A percentile compares a stretch with the other conserved stretches of the same genome.
phyloP scores from a whole-genome alignment of 1,140 invertebrate species.

The Agrilus planipennis region DNA sequence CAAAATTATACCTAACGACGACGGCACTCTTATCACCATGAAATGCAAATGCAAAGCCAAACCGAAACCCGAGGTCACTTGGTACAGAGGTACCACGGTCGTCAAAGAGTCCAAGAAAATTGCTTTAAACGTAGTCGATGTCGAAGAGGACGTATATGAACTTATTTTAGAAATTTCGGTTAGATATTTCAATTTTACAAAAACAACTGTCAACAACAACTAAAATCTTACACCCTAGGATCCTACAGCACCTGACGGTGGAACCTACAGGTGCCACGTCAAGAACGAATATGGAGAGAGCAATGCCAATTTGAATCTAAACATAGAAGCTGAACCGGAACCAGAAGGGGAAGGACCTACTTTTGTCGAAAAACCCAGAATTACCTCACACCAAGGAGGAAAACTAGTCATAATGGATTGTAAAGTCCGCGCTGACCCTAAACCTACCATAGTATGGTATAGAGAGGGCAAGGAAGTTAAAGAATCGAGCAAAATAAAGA shows the following conservation, averaged over 20 bases:
- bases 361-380: constrained; percentile 95
- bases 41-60: constrained; percentile 90
- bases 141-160: constrained; percentile 80
- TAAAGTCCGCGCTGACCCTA: constrained; percentile 85
- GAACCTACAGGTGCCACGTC: constrained; percentile 93
- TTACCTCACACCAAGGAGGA: constrained; percentile 87
- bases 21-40: constrained; percentile 89
- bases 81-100: constrained; percentile 76
- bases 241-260: constrained; percentile 86
- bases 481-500: constrained; percentile 68
- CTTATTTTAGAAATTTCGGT: constrained; percentile 81
- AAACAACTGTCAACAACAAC: too few species aligned
- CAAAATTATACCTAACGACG: constrained; percentile 93
- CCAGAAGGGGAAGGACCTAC: constrained; percentile 89
- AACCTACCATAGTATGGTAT: constrained; percentile 90
- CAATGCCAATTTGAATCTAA: constrained; percentile 95
- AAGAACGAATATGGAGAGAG: constrained; percentile 95
- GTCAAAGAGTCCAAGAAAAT: constrained; percentile 81
- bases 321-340: constrained; percentile 91
- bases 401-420: constrained; percentile 98
- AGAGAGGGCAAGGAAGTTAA: constrained; percentile 65
- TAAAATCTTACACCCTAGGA: constrained; percentile 50
- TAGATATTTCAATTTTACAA: too few species aligned
- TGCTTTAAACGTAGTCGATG: constrained; percentile 59
- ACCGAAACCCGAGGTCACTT: constrained; percentile 78